Base-by-base conservation (phyloP, 2,113 vertebrate genomes). In the Rhea pennata region DNA sequence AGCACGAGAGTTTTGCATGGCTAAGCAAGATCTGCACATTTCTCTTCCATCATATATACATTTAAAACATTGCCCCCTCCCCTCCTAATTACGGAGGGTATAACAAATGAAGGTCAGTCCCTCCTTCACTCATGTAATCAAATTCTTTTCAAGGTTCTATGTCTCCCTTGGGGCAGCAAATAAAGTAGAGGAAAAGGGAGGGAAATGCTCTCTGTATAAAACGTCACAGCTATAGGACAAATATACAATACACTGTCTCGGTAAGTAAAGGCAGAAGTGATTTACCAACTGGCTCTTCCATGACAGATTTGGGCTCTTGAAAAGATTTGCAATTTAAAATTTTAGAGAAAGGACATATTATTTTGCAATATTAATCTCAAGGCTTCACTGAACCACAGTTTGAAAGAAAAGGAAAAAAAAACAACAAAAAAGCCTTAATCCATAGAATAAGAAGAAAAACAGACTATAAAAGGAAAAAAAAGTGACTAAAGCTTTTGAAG, bases 91-190 rank as follows among this genome's bases (percentile, higher is more conserved):
- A 65, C 2, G 3, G 19, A 79, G 26, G 21, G 9, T 64, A 10
- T 84, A 40, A 65, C 33, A 56, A 66, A 40, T 91, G 66, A 95
- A 92, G 81, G 66, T 89, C 91, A 91, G 33, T 40, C n/a, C 78
- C 42, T 82, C 56, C 77, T 85, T 69, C 6, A 2, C 24, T 87
- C n/a, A 12, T 22, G 29, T 31, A 89, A 87, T 53, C 42, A 79
- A 95, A 84, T 61, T 6, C 39, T 82, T 89, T 82, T 76, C 56
- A 84, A 87, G 44, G 86, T 44, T 50, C 15, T 2, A 0, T 3
- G 2, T 56, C 16, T 48, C 58, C n/a, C 44, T 33, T 36, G 29
- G 11, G 53, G 22, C 29, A 85, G 29, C 58, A 89, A 74, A 64
- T 48, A 74, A 59, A 74, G 56, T 46, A 92, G 73, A 64, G 36